Base-by-base conservation (phyloP, 2,113 vertebrate species). In the Neodon shergylaensis region DNA sequence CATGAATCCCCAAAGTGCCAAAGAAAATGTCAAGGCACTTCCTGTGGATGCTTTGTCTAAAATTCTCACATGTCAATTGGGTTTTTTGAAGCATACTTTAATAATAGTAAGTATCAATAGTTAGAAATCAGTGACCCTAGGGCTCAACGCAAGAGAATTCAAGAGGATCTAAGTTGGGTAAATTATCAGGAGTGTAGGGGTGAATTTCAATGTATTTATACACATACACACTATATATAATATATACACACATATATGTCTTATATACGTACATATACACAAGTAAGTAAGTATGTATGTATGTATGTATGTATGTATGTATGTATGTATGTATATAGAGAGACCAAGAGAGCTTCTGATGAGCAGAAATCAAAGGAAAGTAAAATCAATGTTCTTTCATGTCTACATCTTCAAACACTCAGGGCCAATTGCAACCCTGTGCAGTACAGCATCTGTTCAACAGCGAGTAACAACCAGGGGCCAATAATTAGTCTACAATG, bases 61-160 rank as follows among this genome's bases (percentile, higher is more conserved):
- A 94, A 86, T 74, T 74, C 58, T 79, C 28, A 33, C 44, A 10
- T 73, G 36, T 74, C 76, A 90, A 1, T 1, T 82, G 70, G 65
- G 16, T 63, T 96, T 77, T 77, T 13, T 65, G 95, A 92, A 88
- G 14, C 3, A 24, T 73, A 19, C 90, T 90, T 94, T 92, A 72
- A 92, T 78, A 90, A 58, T 68, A 52, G 22, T 1, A 68, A n/a
- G 49, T 1, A 26, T 68, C 83, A 9, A 39, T 81, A 94, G 82
- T 52, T 92, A 74, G 44, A 95, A 85, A 88, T 91, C 13, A 93
- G 17, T 3, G 47, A 85, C 36, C 52, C 83, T 63, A 42, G 28
- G 26, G 39, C n/a, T 36, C 36, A 90, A 70, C 61, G 33, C 11
- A 70, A 39, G 66, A 92, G 10, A 17, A 68, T 47, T 21, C 33